A percentile compares a stretch with the other conserved stretches of the same genome.
Conservation (phyloP, 2,113 vertebrate species). For the Nipponia nippon region DNA sequence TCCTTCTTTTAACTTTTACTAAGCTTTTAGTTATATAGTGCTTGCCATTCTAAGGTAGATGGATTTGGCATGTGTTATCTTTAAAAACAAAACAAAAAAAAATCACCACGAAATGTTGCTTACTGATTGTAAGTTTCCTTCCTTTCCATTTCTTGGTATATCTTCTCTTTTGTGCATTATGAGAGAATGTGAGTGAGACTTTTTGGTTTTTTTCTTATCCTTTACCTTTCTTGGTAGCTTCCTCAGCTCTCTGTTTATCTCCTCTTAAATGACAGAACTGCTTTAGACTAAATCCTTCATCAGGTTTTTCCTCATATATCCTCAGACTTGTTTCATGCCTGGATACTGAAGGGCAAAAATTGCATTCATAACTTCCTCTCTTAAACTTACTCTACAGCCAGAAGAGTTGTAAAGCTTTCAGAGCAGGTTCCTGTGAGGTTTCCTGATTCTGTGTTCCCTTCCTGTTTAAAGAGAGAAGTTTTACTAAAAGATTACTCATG, state of each 20-base stretch:
- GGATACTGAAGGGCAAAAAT: background rate
- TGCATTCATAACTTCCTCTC: background rate
- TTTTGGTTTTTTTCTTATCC: background rate
- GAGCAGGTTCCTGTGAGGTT: constrained; percentile 2
- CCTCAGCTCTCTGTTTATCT: background rate
- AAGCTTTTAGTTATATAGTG: background rate
- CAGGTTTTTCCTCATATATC: background rate
- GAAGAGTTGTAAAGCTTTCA: constrained; percentile 19
- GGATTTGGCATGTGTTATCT: background rate
- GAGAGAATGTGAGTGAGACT: background rate
- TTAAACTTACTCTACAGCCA: background rate
- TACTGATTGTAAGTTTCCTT: background rate
- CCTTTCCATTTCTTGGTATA: background rate
- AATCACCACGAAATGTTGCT: background rate
- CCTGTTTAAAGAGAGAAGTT: background rate
- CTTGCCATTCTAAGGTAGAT: background rate
- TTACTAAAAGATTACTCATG: background rate
- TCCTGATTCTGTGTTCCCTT: background rate
- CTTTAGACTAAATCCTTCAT: background rate
- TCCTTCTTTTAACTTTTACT: background rate
- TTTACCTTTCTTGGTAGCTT: background rate
- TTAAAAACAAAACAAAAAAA: background rate
- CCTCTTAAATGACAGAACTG: background rate
- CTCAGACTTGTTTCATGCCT: background rate
- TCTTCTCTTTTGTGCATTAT: background rate